Evolutionary conservation across 2,113 vertebrate species (phyloP), one percentile per base, ranked within the genome.

Genomic region (Progne subis): DNA sequence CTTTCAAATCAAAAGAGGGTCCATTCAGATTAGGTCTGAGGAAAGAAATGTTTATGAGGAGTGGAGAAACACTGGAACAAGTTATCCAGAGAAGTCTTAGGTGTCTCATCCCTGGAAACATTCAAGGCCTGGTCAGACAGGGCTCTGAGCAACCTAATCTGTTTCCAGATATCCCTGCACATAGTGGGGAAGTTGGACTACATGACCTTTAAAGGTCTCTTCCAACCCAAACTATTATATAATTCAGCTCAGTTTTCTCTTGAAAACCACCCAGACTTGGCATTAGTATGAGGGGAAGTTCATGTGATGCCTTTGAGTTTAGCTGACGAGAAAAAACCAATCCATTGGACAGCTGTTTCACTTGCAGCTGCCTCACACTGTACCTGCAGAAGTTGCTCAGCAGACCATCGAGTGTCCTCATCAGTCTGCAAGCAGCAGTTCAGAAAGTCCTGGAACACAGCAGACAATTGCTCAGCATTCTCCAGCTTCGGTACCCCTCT

Each of bases 381-480:
- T 96, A 99, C 99, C 99, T 99, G 99, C 80, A 99, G 98, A 83
- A 99, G 98, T 72, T 99, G 99, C 97, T 99, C 99, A 92, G 99
- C 99, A 44, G 99, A 99, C 77, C 99, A 99, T 96, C 98, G 97
- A 83, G 98, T 98, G 96, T 99, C 99, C 90, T 99, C 99, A 46
- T 99, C 98, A 96, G 98, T 99, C 97, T 99, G 99, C 94, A 99
- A 98, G 96, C 99, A 99, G 96, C 98, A 98, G 95, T 99, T 99
- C 75, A 99, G 98, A 96, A 99, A 99, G 96, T 99, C 98, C 75
- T 99, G 98, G 95, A 99, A 99, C 55, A 98, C 98, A 21, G 98
- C 98, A 1, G 99, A 99, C 37, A 99, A 96, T 78, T 99, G 98
- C 97, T 99, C 99, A 1, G 98, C 97, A 86, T 99, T 99, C 97